Percentiles rank a stretch among this genome's conserved stretches.
Conservation (phyloP, 2,888 invertebrate genomes). For the Diploptera punctata region DNA sequence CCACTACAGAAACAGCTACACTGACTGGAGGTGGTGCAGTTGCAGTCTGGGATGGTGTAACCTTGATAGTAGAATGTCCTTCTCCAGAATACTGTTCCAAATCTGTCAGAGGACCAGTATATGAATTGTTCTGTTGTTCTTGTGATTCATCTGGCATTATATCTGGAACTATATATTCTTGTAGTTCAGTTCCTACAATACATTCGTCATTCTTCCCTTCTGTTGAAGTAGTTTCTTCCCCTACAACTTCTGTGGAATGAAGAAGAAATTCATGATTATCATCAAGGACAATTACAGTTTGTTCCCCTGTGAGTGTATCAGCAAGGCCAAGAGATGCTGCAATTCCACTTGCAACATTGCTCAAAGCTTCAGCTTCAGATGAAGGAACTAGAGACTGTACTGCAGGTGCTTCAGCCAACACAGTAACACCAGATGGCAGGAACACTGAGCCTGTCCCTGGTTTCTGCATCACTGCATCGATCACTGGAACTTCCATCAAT, state of each 20-base stretch:
- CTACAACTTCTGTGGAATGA: constrained; percentile 48
- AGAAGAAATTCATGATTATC: constrained; percentile 64
- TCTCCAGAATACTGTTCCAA: constrained; percentile 45
- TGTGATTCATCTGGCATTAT: constrained; percentile 42
- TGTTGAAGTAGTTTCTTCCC: constrained; percentile 45
- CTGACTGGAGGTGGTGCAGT: constrained; percentile 33
- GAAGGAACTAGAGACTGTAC: constrained; percentile 56
- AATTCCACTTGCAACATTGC: constrained; percentile 63
- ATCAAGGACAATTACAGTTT: constrained; percentile 58
- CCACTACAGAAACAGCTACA: constrained; percentile 27
- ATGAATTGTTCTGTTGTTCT: constrained; percentile 42
- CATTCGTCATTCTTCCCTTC: constrained; percentile 41
- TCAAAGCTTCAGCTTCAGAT: constrained; percentile 62
- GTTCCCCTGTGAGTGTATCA: constrained; percentile 48
- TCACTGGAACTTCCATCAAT: constrained; percentile 45
- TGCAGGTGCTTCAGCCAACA: constrained; percentile 45
- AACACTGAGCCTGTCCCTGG: constrained; percentile 33
- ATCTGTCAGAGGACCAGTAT: constrained; percentile 15
- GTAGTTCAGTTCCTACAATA: constrained; percentile 47
- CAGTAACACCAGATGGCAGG: constrained; percentile 45
- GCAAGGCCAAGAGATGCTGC: constrained; percentile 63
- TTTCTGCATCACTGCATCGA: constrained; percentile 39
- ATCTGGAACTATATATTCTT: constrained; percentile 50
- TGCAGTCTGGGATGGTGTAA: constrained; percentile 31
- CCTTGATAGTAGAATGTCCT: constrained; percentile 1